phyloP scores from a whole-genome alignment of 2,888 invertebrate species.

The Diarsia mendica region DNA sequence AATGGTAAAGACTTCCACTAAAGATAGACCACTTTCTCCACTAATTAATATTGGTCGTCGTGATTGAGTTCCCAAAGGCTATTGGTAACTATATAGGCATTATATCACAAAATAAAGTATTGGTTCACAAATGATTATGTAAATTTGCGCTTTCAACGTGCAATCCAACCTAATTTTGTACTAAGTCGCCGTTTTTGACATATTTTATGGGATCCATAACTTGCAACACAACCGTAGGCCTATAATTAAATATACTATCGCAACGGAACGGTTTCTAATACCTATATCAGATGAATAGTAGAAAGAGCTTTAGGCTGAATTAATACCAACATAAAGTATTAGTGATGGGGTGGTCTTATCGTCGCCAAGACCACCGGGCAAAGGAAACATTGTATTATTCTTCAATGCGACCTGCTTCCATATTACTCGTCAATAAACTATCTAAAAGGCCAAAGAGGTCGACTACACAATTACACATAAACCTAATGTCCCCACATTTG shows the following conservation, averaged over 20 bases:
- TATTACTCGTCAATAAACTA: constrained; percentile 51
- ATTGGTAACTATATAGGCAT: background rate
- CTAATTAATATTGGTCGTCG: background rate
- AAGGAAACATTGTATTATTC: constrained; percentile 26
- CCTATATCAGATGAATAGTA: constrained; percentile 19
- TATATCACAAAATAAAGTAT: background rate
- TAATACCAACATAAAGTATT: constrained; percentile 36
- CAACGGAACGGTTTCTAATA: constrained; percentile 31
- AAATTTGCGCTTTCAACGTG: background rate
- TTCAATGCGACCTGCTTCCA: constrained; percentile 43
- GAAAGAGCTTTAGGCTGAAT: constrained; percentile 28
- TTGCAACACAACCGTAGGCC: constrained; percentile 9
- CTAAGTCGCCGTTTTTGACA: background rate
- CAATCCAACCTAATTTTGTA: background rate
- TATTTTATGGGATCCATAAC: constrained; percentile 20
- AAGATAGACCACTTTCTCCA: background rate
- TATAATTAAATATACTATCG: constrained; percentile 33
- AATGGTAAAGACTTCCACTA: background rate
- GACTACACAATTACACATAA: constrained; percentile 57
- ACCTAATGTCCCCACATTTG: constrained; percentile 61
- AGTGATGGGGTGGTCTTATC: constrained; percentile 33
- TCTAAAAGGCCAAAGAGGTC: constrained; percentile 56
- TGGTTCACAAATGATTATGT: background rate
- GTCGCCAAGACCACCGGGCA: constrained; percentile 43
- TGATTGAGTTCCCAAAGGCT: background rate